Conservation (phyloP, 1,140 invertebrate genomes). For the Caenorhabditis inopinata region DNA sequence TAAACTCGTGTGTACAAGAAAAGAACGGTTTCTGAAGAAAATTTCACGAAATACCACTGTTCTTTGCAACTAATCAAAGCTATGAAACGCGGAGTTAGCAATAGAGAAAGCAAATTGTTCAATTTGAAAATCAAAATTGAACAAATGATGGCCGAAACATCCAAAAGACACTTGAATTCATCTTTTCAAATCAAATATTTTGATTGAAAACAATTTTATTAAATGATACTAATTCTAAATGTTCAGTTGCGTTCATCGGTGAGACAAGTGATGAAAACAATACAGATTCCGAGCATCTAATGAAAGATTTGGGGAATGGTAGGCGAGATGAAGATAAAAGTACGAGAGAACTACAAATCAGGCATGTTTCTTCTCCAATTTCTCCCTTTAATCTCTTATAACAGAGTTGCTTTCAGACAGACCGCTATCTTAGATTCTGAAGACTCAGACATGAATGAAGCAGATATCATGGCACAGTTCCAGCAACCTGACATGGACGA, state of each 20-base stretch:
- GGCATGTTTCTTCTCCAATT: background rate
- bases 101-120: too few relatives aligned
- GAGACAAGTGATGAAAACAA: conserved; percentile 61
- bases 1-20: too few relatives aligned
- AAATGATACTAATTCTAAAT: background rate
- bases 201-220: too few relatives aligned
- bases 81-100: too few relatives aligned
- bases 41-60: too few relatives aligned
- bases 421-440: conserved; percentile 48
- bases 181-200: too few relatives aligned
- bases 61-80: too few relatives aligned
- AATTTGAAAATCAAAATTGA: too few relatives aligned
- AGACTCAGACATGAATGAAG: conserved; percentile 35
- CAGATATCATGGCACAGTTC: background rate
- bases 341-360: background rate
- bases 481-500: conserved; percentile 47
- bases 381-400: background rate
- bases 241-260: conserved; percentile 58
- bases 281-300: conserved; percentile 50
- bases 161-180: too few relatives aligned
- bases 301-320: conserved; percentile 47
- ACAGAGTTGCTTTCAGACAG: conserved; percentile 35
- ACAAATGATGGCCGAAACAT: too few relatives aligned
- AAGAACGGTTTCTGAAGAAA: too few relatives aligned
- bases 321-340: conserved; percentile 14